Evolutionary conservation across 2,113 vertebrate species (phyloP).

Genomic region (Dermatemys mawii): DNA sequence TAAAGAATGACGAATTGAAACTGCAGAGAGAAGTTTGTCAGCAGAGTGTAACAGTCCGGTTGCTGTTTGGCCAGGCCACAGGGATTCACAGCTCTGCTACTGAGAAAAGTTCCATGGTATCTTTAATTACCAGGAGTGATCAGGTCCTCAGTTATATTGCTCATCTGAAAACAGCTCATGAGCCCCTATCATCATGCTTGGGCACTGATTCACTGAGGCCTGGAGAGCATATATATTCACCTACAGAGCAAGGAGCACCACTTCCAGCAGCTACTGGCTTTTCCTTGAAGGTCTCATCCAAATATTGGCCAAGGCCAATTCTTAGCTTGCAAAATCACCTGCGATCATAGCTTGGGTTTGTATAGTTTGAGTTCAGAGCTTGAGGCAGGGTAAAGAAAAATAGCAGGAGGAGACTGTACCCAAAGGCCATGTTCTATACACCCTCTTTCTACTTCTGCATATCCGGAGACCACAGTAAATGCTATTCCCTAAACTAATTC

Average conservation of each 20-base stretch:
- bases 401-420: neutral
- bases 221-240: neutral
- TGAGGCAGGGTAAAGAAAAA: neutral
- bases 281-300: neutral
- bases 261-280: neutral
- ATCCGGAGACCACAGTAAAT: neutral
- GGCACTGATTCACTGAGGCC: neutral
- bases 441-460: neutral
- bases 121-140: neutral
- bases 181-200: neutral
- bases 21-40: slow-evolving; percentile 62
- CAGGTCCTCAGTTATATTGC: neutral
- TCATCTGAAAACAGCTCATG: neutral
- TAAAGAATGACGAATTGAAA: slow-evolving; percentile 69
- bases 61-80: slow-evolving; percentile 60
- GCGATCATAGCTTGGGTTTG: neutral
- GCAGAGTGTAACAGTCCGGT: slow-evolving; percentile 63
- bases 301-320: neutral
- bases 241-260: neutral
- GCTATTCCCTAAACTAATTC: neutral
- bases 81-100: slow-evolving; percentile 49
- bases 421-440: neutral
- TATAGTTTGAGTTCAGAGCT: neutral
- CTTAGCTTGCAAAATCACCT: neutral
- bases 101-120: slow-evolving; percentile 51